Evolutionary conservation across 2,113 vertebrate species (phyloP), one percentile per base, ranked within the genome.

Genomic region (Pleuronectes platessa): DNA sequence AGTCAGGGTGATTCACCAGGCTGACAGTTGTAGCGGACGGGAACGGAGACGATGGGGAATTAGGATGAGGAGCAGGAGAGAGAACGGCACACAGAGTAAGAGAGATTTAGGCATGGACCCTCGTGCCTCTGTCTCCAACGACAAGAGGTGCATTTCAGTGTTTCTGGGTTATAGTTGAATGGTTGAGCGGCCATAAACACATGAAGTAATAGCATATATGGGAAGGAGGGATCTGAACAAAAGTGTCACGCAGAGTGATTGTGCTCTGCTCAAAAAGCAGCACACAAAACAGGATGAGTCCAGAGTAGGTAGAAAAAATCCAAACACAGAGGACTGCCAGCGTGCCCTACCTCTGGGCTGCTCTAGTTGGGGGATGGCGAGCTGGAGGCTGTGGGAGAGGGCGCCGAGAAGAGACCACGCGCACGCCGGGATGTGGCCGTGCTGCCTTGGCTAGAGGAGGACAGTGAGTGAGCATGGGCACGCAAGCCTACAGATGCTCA

Each of bases 301-400:
- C 58, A 63, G 72, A 47, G 64, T 24, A 69, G 24, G 54, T 13
- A 14, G n/a, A 56, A 68, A 71, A 76, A 66, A 86, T 66, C 42
- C 59, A 81, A 51, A 67, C 14, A 8, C 62, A 75, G 68, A 68
- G 74, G 45, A 68, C 63, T 79, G 82, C 80, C 85, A 84, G 59
- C 53, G 23, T 86, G 87, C 64, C 88, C 77, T 81, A 86, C 86
- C 89, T 92, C 79, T 24, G 83, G 89, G 84, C 84, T 79, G 76
- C 63, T 81, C 78, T 79, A 64, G 81, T 81, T 87, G 77, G 61
- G 74, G 66, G 53, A 61, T 70, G 85, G 71, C 79, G 68, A 74
- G 69, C 75, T 79, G 51, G 18, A 71, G 74, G 73, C 49, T 72
- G 79, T 9, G n/a, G 31, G 59, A 66, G 62, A 47, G 71, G 68